Evolutionary conservation across 2,888 invertebrate genomes (phyloP).

Genomic region (Urechis unicinctus): DNA sequence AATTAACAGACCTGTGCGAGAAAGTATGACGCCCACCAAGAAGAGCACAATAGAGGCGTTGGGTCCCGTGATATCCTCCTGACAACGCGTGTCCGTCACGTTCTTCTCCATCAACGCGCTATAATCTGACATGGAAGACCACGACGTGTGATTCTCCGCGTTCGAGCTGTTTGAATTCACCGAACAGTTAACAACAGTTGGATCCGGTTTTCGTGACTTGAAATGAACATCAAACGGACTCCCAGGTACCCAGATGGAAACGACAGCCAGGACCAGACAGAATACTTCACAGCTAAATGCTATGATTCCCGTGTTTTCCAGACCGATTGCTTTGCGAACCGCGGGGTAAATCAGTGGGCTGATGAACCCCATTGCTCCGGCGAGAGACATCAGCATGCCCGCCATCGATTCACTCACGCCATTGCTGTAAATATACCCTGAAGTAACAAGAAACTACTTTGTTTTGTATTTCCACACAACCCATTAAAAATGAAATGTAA

Average conservation of each 20-base stretch:
- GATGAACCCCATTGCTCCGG: conserved; percentile 52
- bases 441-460: neutral
- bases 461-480: too few species aligned
- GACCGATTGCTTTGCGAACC: conserved; percentile 42
- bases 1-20: conserved; percentile 35
- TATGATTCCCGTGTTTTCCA: conserved; percentile 30
- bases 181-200: neutral
- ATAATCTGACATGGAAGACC: neutral
- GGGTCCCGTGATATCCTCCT: neutral
- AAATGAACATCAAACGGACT: conserved; percentile 48
- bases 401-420: conserved; percentile 50
- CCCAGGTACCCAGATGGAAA: conserved; percentile 53
- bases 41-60: conserved; percentile 33
- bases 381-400: conserved; percentile 49
- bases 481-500: too few species aligned
- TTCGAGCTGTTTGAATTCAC: neutral
- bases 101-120: neutral
- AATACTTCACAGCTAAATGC: conserved; percentile 33
- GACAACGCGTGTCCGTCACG: neutral
- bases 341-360: conserved; percentile 53
- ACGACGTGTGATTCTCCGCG: neutral
- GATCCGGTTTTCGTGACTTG: neutral
- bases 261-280: conserved; percentile 49
- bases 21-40: conserved; percentile 41
- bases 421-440: conserved; percentile 51